Percentiles rank a stretch among this genome's conserved stretches.
These are phyloP conservation scores for Zoroaster sp. DNA, from an alignment of 53 echinoderm and acorn worm species.

Conservation along the genomic window DNA sequence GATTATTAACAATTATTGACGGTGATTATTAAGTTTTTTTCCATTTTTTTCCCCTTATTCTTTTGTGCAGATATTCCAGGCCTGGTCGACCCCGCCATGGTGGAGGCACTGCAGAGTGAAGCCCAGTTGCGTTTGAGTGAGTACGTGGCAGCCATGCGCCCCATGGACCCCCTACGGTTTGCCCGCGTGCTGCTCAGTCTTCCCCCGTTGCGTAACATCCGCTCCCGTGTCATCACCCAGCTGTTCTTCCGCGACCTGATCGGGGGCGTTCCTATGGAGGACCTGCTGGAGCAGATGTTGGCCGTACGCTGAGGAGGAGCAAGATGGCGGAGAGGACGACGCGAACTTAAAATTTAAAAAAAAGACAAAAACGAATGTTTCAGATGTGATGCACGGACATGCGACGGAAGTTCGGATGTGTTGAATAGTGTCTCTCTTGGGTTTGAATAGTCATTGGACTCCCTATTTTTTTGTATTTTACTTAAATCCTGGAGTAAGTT, in stretches of 20 bases:
- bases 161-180: slow-evolving; percentile 92
- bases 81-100: slow-evolving; percentile 81
- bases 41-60: neutral
- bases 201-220: slow-evolving; percentile 96
- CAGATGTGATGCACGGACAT: neutral
- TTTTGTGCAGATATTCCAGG: slow-evolving; percentile 82
- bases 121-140: slow-evolving; percentile 92
- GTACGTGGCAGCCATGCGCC: slow-evolving; percentile 95
- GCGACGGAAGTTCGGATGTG: neutral
- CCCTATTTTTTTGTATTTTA: too few relatives aligned
- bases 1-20: too few relatives aligned
- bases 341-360: neutral
- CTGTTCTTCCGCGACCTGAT: slow-evolving; percentile 98
- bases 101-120: slow-evolving; percentile 91
- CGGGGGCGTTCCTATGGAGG: slow-evolving; percentile 94
- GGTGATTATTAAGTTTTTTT: too few relatives aligned
- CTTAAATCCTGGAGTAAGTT: too few relatives aligned
- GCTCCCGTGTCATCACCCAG: slow-evolving; percentile 92
- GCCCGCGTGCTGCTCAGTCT: slow-evolving; percentile 97
- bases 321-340: neutral
- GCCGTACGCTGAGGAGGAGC: slow-evolving; percentile 32
- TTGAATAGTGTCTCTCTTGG: slow-evolving; percentile 5
- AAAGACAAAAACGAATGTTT: neutral
- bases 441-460: too few relatives aligned
- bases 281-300: slow-evolving; percentile 88